Percentiles rank a stretch among this genome's conserved stretches.
Conservation (phyloP, 2,797 vertebrate species). For the Ambastaia sidthimunki region DNA sequence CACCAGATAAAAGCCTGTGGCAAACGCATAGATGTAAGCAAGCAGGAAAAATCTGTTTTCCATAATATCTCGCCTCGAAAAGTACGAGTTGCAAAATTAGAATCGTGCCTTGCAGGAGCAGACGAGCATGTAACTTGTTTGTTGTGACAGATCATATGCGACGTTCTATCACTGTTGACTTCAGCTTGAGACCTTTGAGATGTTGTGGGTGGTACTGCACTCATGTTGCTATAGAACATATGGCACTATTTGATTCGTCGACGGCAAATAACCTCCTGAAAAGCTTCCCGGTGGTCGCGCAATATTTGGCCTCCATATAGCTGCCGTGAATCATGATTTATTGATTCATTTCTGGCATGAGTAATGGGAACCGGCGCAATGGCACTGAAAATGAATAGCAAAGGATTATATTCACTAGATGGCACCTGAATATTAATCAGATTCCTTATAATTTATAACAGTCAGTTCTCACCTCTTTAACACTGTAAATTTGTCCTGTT, state of each 20-base stretch:
- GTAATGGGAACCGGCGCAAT: slow-evolving; percentile 25
- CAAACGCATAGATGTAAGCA: neutral
- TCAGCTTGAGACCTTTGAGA: slow-evolving; percentile 38
- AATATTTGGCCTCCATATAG: slow-evolving; percentile 42
- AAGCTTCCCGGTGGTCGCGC: slow-evolving; percentile 29
- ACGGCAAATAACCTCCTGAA: slow-evolving; percentile 42
- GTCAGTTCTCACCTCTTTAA: slow-evolving; percentile 31
- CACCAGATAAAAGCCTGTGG: no score
- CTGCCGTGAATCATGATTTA: slow-evolving; percentile 48
- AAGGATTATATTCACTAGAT: slow-evolving; percentile 41
- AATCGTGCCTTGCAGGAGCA: slow-evolving; percentile 1
- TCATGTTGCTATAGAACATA: slow-evolving; percentile 31
- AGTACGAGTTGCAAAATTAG: neutral
- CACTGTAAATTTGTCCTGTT: slow-evolving; percentile 31
- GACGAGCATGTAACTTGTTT: neutral
- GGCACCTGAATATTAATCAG: slow-evolving; percentile 39
- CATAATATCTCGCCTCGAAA: neutral
- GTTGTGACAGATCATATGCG: slow-evolving; percentile 1
- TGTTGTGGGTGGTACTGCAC: slow-evolving; percentile 32
- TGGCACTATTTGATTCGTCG: slow-evolving; percentile 36
- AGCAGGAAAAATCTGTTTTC: neutral
- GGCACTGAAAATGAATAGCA: slow-evolving; percentile 44
- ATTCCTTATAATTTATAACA: slow-evolving; percentile 42
- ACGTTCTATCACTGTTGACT: slow-evolving; percentile 18
- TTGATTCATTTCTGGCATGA: slow-evolving; percentile 49